phyloP scores from a whole-genome alignment of 2,113 vertebrate genomes.

The Thymallus thymallus region DNA sequence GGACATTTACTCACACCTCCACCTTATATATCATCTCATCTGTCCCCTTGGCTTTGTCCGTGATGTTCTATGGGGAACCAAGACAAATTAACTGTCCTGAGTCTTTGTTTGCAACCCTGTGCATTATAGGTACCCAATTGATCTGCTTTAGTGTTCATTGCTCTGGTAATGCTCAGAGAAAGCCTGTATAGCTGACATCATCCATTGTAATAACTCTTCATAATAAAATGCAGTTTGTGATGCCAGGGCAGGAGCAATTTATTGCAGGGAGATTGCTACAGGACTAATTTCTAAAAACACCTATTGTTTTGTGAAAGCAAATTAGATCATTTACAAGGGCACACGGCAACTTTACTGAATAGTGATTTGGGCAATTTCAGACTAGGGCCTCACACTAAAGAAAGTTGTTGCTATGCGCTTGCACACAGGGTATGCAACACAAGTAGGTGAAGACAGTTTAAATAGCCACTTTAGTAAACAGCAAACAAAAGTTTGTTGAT shows the following conservation, averaged over 20 bases:
- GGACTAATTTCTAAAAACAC: conserved; percentile 51
- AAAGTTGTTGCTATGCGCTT: conserved; percentile 6
- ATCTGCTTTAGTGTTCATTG: conserved; percentile 34
- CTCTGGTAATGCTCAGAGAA: conserved; percentile 35
- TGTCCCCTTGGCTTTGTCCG: conserved; percentile 27
- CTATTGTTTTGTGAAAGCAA: conserved; percentile 57
- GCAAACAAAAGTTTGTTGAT: not conserved
- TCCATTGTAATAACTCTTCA: conserved; percentile 36
- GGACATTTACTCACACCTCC: conserved; percentile 56
- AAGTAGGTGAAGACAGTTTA: conserved; percentile 20
- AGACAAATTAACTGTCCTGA: conserved; percentile 23
- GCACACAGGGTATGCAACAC: not conserved
- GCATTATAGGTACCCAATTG: conserved; percentile 45
- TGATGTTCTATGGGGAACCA: conserved; percentile 42
- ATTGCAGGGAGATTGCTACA: conserved; percentile 15
- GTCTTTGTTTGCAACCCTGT: conserved; percentile 19
- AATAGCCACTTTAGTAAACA: conserved; percentile 3
- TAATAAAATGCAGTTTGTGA: conserved; percentile 12
- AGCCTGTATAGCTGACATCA: conserved; percentile 37
- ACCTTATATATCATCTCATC: conserved; percentile 35
- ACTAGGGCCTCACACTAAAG: conserved; percentile 23
- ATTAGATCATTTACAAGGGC: conserved; percentile 41
- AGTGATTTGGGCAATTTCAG: conserved; percentile 28
- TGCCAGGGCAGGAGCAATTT: conserved; percentile 23
- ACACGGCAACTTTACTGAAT: conserved; percentile 45